These are phyloP conservation scores for Hypotaenidia philippensis DNA, from an alignment of 2,797 vertebrate species.

Conservation along the genomic window DNA sequence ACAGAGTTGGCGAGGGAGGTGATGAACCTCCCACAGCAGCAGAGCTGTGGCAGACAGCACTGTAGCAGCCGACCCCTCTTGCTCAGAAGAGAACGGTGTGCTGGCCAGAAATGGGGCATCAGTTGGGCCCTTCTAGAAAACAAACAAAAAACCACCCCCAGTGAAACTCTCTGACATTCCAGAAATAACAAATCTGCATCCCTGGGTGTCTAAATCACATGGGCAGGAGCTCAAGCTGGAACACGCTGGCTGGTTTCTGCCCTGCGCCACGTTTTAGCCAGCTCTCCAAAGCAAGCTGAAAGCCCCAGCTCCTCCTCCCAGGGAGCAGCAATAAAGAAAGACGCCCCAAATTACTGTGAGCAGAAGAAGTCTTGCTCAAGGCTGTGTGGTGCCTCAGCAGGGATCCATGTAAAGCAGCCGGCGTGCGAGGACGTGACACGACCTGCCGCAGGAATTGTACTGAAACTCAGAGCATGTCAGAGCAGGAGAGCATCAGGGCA, in stretches of 20 bases:
- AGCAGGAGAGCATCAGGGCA: constrained; percentile 68
- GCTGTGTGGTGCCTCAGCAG: constrained; percentile 21
- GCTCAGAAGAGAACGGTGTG: not conserved
- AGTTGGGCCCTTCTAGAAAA: constrained; percentile 16
- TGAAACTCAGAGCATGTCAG: constrained; percentile 74
- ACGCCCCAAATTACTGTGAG: constrained; percentile 54
- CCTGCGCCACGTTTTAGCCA: not conserved
- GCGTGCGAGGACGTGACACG: constrained; percentile 71
- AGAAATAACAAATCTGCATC: constrained; percentile 68
- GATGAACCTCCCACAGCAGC: not conserved
- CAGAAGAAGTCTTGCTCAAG: constrained; percentile 67
- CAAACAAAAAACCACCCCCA: constrained; percentile 34
- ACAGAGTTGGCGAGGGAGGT: not conserved
- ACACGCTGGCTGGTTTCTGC: constrained; percentile 52
- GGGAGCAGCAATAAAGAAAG: constrained; percentile 54
- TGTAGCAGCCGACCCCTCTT: not conserved
- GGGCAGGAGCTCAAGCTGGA: constrained; percentile 58
- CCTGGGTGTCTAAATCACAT: constrained; percentile 28
- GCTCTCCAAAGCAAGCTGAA: constrained; percentile 25
- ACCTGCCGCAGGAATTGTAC: constrained; percentile 77
- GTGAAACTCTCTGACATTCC: constrained; percentile 73
- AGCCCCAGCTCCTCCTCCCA: constrained; percentile 44
- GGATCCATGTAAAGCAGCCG: constrained; percentile 63
- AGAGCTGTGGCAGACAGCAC: not conserved
- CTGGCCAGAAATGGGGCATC: not conserved